These are phyloP conservation scores for Ischnus inquisitorius DNA, from an alignment of 2,888 invertebrate genomes.

Conservation along the genomic window DNA sequence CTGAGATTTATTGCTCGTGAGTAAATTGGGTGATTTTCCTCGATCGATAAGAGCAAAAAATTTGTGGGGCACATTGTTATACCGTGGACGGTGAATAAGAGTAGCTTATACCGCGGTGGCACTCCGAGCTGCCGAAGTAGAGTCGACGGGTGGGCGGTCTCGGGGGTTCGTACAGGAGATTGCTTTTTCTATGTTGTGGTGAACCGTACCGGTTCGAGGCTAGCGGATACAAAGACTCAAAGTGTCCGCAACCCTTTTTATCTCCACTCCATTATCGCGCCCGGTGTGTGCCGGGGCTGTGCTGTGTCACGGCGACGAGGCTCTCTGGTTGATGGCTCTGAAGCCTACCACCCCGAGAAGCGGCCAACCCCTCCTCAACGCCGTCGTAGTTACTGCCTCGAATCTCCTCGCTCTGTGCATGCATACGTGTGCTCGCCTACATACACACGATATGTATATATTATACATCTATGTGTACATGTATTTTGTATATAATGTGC, in stretches of 20 bases:
- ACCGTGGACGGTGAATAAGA: background rate
- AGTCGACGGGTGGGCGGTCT: constrained; percentile 14
- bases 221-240: constrained; percentile 58
- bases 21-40: background rate
- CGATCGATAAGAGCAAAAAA: background rate
- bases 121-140: constrained; percentile 36
- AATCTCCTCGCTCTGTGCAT: constrained; percentile 31
- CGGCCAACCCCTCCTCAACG: constrained; percentile 22
- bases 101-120: constrained; percentile 1
- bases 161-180: constrained; percentile 25
- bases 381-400: constrained; percentile 35
- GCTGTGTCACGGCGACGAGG: constrained; percentile 32
- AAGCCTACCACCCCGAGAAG: constrained; percentile 37
- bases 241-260: constrained; percentile 54
- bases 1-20: background rate
- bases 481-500: constrained; percentile 4
- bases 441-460: background rate
- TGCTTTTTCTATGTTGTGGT: constrained; percentile 55
- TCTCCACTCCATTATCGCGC: constrained; percentile 54
- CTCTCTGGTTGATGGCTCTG: constrained; percentile 15
- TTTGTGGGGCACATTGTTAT: background rate
- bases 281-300: constrained; percentile 7
- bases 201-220: constrained; percentile 24
- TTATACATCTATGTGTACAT: background rate
- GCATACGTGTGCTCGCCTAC: background rate